Evolutionary conservation across 1,140 invertebrate species (phyloP), one percentile per base, ranked within the genome.

Genomic region (Camponotus vicinus): DNA sequence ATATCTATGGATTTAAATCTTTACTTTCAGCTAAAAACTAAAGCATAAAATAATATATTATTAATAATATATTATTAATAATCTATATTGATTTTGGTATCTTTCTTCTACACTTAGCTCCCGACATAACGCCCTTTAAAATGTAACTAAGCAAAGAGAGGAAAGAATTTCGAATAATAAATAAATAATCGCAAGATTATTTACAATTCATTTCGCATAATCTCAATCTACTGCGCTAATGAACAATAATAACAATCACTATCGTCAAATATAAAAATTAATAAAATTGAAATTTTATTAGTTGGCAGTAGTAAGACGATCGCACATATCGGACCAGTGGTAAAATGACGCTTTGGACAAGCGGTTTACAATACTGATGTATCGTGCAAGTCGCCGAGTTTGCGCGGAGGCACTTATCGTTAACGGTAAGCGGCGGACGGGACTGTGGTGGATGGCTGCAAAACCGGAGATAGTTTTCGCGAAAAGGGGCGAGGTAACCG

Each of bases 371-470:
- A 79, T 79, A 64, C 87, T 52, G 67, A 21, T n/a, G 5, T 75
- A 49, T 71, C 11, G 13, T 32, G 73, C 52, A 75, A 73, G 61
- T n/a, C 71, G 40, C 40, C 9, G 45, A 70, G 79, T 82, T 90
- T 59, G 88, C 71, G 88, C 61, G 71, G 34, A 89, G 57, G 57
- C 59, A 70, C 45, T 37, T 27, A 79, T n/a, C 67, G 71, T 79
- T 84, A 87, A 78, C 73, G 59, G 18, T 27, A 7, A 67, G 15
- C 32, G 64, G 21, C 32, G 55, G 6, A 45, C 57, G 49, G 32
- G 37, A 18, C 15, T n/a, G 42, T 18, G 3, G 45, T 4, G 21
- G 49, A 34, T 49, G 8, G 32, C 45, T 15, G 45, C 64, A 21
- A 63, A 67, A 32, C 32, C n/a, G 40, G 52, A 27, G 86, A 42